phyloP scores from a whole-genome alignment of 2,888 invertebrate genomes.

The Drosophila cracens region DNA sequence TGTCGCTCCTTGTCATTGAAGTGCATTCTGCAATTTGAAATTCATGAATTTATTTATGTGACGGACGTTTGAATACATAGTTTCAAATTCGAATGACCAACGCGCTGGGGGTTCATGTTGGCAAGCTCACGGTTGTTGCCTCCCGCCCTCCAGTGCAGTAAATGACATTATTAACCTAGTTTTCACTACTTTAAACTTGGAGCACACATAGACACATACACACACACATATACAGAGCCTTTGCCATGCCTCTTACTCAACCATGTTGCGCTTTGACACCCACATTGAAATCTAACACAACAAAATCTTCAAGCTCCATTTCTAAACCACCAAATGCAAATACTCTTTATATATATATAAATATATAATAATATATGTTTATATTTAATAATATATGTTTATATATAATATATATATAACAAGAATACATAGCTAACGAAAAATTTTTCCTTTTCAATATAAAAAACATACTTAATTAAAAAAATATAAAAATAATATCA shows the following conservation, averaged over 20 bases:
- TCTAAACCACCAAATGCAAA: constrained; percentile 9
- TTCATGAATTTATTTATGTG: constrained; percentile 46
- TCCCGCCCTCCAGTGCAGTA: constrained; percentile 64
- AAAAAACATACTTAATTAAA: background rate
- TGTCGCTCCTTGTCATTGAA: constrained; percentile 51
- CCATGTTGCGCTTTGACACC: constrained; percentile 68
- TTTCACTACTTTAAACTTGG: constrained; percentile 55
- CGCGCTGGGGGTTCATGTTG: constrained; percentile 41
- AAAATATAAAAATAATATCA: background rate
- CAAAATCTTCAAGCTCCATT: constrained; percentile 4
- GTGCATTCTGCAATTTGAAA: constrained; percentile 52
- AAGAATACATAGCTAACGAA: background rate
- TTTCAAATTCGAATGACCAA: constrained; percentile 55
- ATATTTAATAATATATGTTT: too few species aligned
- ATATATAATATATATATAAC: too few species aligned
- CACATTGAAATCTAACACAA: constrained; percentile 51
- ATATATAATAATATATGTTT: too few species aligned
- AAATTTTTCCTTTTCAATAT: background rate
- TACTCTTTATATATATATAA: constrained; percentile 21
- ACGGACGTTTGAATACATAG: constrained; percentile 37
- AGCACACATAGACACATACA: constrained; percentile 6
- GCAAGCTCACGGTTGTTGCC: constrained; percentile 28
- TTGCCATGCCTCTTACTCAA: constrained; percentile 15
- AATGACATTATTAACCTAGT: constrained; percentile 80
- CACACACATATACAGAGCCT: constrained; percentile 5